Conservation (phyloP, 2,797 vertebrate species). For the Mormyrops boulengeri region DNA sequence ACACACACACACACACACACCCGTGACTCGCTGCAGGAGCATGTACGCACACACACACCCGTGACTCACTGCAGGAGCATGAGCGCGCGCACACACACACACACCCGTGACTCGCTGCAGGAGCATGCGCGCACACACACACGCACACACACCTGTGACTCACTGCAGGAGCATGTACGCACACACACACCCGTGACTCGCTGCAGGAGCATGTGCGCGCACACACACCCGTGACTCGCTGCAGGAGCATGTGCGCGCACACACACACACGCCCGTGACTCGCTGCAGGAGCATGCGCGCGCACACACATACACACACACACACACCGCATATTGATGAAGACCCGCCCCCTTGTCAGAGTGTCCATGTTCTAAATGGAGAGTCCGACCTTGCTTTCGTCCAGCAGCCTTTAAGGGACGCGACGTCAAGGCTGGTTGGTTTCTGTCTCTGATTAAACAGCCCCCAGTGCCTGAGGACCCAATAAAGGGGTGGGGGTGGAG, state of each 20-base stretch:
- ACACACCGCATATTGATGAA: slow-evolving; percentile 41
- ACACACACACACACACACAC: not conserved
- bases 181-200: no score
- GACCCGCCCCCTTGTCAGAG: slow-evolving; percentile 38
- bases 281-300: not conserved
- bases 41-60: no score
- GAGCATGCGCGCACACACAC: not conserved
- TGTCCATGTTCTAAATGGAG: slow-evolving; percentile 43
- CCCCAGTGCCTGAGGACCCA: slow-evolving; percentile 6
- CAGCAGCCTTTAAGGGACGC: slow-evolving; percentile 37
- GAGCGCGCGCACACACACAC: not conserved
- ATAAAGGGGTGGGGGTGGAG: not conserved
- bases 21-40: not conserved
- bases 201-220: no score
- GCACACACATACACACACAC: not conserved
- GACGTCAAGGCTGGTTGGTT: slow-evolving; percentile 35
- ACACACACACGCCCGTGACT: not conserved
- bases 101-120: not conserved
- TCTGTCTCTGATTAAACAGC: slow-evolving; percentile 19
- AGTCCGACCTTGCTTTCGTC: slow-evolving; percentile 44
- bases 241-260: no score
- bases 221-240: no score
- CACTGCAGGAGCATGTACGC: no score
- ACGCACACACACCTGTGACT: not conserved
- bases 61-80: no score